Base-by-base conservation (phyloP, 2,888 invertebrate genomes). In the Archips crataeganus region DNA sequence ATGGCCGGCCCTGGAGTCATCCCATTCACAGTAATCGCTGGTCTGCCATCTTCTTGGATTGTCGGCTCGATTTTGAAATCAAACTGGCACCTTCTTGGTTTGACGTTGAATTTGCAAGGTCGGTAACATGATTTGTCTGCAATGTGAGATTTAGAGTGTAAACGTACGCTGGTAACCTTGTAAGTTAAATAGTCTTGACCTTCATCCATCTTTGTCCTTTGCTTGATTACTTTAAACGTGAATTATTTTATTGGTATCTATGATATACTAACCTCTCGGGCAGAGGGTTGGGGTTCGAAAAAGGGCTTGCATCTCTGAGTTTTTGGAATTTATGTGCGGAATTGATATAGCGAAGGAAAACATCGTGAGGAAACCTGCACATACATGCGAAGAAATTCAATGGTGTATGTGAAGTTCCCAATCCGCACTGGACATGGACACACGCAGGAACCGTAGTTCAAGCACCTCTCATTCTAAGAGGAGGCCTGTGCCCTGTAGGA, bases 1-100 rank as follows among this genome's bases (percentile, higher is more conserved):
- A 96, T 95, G 0, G 95, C 79, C 2, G 96, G 96, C 3, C 95
- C 96, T 6, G 95, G 95, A 2, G 87, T 84, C 67, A 87, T 82
- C 0, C 90, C 90, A 68, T 94, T 94, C 59, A 95, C 81, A 1
- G 90, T 84, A 3, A 95, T 79, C 1, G 83, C 81, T 36, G 89
- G 84, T 73, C 79, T 84, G 2, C 89, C 90, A 75, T 91, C 87
- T 54, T 89, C 88, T 59, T 80, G 81, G 10, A 90, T 67, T 1
- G 82, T 82, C 8, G 92, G 92, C 70, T 88, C 88, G 32, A 95
- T 87, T 79, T 85, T 89, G 78, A 95, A 94, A 76, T 82, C 84
- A 78, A 90, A 94, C 68, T 86, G 77, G 75, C 95, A 95, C 75
- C 90, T 84, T 54, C 91, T 87, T 2, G 95, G 94, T 77, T 94